phyloP scores from a whole-genome alignment of 1,140 invertebrate genomes.

The Drosophila dunni region DNA sequence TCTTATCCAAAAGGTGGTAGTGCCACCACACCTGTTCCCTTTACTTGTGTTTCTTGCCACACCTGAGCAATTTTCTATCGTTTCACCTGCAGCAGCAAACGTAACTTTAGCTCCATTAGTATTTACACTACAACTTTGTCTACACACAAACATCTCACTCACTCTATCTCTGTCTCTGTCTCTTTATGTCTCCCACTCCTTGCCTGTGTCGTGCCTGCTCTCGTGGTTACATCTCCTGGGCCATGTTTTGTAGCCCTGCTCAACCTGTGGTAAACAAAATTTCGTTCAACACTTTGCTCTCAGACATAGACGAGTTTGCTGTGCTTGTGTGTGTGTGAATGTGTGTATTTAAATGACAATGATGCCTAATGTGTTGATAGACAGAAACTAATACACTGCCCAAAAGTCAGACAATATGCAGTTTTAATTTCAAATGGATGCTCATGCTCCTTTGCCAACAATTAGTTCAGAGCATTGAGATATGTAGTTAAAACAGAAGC shows the following conservation, averaged over 20 bases:
- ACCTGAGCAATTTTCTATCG: conserved; percentile 27
- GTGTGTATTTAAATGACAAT: conserved; percentile 73
- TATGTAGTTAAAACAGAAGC: neutral
- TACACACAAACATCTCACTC: conserved; percentile 34
- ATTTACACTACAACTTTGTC: conserved; percentile 64
- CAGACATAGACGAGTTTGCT: neutral
- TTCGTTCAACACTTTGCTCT: conserved; percentile 37
- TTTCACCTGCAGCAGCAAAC: conserved; percentile 46
- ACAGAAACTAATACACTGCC: conserved; percentile 50
- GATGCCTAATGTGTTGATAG: conserved; percentile 62
- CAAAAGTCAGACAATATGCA: neutral
- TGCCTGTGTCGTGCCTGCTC: conserved; percentile 12
- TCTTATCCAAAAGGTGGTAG: neutral
- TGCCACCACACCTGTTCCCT: neutral
- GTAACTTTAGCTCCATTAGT: conserved; percentile 63
- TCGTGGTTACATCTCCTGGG: conserved; percentile 37
- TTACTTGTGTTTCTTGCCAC: neutral
- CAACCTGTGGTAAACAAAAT: conserved; percentile 44
- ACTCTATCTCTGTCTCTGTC: conserved; percentile 16
- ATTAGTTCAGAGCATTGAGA: conserved; percentile 19
- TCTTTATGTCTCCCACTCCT: conserved; percentile 40
- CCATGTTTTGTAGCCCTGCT: conserved; percentile 41
- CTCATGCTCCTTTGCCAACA: neutral
- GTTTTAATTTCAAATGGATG: neutral
- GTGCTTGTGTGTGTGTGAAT: conserved; percentile 1